phyloP scores from a whole-genome alignment of 92 coral and sea anemone genomes.

The Ricordea florida region DNA sequence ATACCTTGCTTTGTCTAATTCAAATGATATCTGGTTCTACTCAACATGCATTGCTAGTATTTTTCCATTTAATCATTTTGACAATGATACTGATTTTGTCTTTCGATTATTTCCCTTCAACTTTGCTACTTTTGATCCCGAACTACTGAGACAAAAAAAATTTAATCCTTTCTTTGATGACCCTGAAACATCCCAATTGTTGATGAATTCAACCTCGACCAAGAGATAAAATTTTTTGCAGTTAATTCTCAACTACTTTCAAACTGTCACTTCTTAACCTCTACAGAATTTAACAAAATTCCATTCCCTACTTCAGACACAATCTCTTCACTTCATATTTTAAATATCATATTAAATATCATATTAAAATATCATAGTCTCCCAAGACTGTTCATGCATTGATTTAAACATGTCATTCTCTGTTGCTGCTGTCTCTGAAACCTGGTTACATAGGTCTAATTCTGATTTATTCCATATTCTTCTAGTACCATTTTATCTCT shows the following conservation, averaged over 20 bases:
- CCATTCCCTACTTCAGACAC: slow-evolving; percentile 6
- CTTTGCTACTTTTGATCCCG: slow-evolving; percentile 23
- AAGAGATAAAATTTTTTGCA: slow-evolving; percentile 22
- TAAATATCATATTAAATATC: too few species aligned
- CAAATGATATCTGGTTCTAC: slow-evolving; percentile 30
- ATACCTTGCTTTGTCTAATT: slow-evolving; percentile 30
- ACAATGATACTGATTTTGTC: slow-evolving; percentile 28
- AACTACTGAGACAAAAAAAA: slow-evolving; percentile 1
- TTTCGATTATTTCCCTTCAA: slow-evolving; percentile 16
- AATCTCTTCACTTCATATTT: slow-evolving; percentile 31
- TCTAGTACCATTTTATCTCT: slow-evolving; percentile 7
- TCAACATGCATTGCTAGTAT: slow-evolving; percentile 13
- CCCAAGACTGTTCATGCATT: slow-evolving; percentile 26
- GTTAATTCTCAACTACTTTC: slow-evolving; percentile 30
- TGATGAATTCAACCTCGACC: slow-evolving; percentile 53
- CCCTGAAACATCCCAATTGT: slow-evolving; percentile 4
- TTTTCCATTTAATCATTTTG: slow-evolving; percentile 36
- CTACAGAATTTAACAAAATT: slow-evolving; percentile 40
- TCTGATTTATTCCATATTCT: slow-evolving; percentile 20
- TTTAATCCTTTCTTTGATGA: slow-evolving; percentile 48
- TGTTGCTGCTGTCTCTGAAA: slow-evolving; percentile 43
- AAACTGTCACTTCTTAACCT: slow-evolving; percentile 19
- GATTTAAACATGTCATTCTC: slow-evolving; percentile 39
- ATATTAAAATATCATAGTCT: too few species aligned
- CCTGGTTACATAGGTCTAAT: slow-evolving; percentile 31